A percentile compares a stretch with the other conserved stretches of the same genome.
Evolutionary conservation across 2,113 vertebrate species (phyloP).

Genomic region (Acanthochromis polyacanthus): DNA sequence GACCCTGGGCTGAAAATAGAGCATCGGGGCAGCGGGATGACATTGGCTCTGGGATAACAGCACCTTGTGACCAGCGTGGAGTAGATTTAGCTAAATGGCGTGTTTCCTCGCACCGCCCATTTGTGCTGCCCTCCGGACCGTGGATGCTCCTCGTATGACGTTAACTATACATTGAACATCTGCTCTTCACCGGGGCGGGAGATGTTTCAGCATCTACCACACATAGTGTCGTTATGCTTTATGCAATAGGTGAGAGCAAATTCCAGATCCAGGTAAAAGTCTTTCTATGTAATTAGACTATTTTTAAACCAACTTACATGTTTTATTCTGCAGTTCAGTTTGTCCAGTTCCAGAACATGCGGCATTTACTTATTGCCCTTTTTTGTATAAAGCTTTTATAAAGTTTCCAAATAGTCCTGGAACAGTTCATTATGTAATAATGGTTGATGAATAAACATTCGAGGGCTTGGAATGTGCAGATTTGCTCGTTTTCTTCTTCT

Average conservation of each 20-base stretch:
- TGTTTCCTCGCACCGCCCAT: slow-evolving; percentile 62
- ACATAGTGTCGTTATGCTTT: neutral
- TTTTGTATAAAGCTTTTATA: too few relatives aligned
- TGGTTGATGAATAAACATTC: neutral
- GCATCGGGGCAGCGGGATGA: slow-evolving; percentile 67
- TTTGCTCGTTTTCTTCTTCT: too few relatives aligned
- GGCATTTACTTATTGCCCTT: too few relatives aligned
- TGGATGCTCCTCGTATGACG: slow-evolving; percentile 22
- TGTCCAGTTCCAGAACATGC: neutral
- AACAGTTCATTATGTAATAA: too few relatives aligned
- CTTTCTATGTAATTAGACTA: neutral
- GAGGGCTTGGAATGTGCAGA: neutral
- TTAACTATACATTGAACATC: slow-evolving; percentile 33
- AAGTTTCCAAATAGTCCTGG: too few relatives aligned
- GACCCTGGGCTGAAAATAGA: slow-evolving; percentile 79
- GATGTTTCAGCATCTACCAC: neutral
- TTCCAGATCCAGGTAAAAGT: neutral
- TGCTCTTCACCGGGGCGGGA: slow-evolving; percentile 22
- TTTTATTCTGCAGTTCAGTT: neutral
- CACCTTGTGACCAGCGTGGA: slow-evolving; percentile 62
- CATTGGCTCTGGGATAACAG: slow-evolving; percentile 70
- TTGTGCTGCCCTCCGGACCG: slow-evolving; percentile 58
- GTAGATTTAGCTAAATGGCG: slow-evolving; percentile 77
- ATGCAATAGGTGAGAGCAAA: neutral
- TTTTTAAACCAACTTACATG: neutral